Evolutionary conservation across 2,888 invertebrate genomes (phyloP).

Genomic region (Drosophila tanythrix): DNA sequence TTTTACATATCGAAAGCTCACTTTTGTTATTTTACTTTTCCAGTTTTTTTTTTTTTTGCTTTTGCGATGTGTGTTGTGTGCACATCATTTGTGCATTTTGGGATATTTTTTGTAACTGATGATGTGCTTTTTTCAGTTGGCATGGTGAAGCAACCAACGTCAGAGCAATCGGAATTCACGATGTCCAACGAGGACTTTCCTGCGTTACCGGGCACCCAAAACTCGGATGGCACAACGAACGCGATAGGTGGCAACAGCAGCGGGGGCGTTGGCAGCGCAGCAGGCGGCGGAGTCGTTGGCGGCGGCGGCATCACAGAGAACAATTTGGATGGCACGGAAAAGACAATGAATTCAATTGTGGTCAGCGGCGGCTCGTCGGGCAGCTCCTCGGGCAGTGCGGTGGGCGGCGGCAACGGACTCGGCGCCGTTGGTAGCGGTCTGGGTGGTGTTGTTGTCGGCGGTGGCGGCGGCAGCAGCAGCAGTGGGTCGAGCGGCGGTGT

Average conservation of each 20-base stretch:
- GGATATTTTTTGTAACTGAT: slow-evolving; percentile 13
- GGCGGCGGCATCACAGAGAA: slow-evolving; percentile 77
- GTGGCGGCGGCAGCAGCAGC: slow-evolving; percentile 54
- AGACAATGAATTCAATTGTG: slow-evolving; percentile 84
- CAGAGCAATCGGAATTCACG: slow-evolving; percentile 96
- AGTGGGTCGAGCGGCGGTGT: slow-evolving; percentile 55
- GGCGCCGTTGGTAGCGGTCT: slow-evolving; percentile 74
- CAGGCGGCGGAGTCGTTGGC: slow-evolving; percentile 48
- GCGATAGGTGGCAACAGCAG: slow-evolving; percentile 64
- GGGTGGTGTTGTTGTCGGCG: slow-evolving; percentile 54
- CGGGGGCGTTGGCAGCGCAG: slow-evolving; percentile 45
- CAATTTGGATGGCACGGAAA: slow-evolving; percentile 84
- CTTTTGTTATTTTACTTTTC: neutral
- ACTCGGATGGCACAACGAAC: slow-evolving; percentile 87
- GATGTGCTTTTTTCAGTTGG: slow-evolving; percentile 88
- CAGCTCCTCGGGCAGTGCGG: slow-evolving; percentile 59
- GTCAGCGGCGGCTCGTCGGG: slow-evolving; percentile 80
- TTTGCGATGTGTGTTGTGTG: neutral
- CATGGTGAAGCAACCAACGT: slow-evolving; percentile 97
- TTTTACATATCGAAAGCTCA: neutral
- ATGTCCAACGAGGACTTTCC: slow-evolving; percentile 99
- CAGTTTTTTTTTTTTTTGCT: neutral
- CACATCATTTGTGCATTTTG: neutral
- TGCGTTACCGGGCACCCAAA: slow-evolving; percentile 97
- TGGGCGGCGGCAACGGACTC: slow-evolving; percentile 72